Conservation (phyloP, 1,140 invertebrate species). For the Globodera rostochiensis region DNA sequence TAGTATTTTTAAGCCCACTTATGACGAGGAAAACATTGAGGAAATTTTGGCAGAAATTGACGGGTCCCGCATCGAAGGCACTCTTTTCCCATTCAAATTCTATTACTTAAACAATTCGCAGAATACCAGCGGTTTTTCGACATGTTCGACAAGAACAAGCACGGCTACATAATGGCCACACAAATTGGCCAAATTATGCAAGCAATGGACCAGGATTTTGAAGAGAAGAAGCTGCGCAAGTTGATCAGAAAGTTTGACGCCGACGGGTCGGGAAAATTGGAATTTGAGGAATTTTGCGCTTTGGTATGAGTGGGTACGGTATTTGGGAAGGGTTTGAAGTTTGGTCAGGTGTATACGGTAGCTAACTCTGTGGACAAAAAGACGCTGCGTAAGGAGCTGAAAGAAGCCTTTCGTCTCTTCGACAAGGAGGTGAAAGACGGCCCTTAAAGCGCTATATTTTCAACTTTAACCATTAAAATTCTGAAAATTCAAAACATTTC, state of each 20-base stretch:
- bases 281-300: conserved; percentile 65
- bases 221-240: conserved; percentile 60
- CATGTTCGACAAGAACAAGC: conserved; percentile 65
- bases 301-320: conserved; percentile 42
- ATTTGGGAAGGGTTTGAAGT: not conserved
- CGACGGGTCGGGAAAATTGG: conserved; percentile 65
- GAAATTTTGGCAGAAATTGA: conserved; percentile 66
- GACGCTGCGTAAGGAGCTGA: conserved; percentile 62
- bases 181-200: conserved; percentile 65
- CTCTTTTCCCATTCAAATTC: not conserved
- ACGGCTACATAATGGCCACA: conserved; percentile 66
- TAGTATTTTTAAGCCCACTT: not conserved
- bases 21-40: conserved; percentile 63
- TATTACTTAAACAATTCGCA: not conserved
- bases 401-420: conserved; percentile 65
- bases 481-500: too few species aligned
- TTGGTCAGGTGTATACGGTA: conserved; percentile 55
- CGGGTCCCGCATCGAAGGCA: conserved; percentile 62
- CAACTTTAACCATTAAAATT: not conserved
- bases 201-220: conserved; percentile 65
- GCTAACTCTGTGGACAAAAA: conserved; percentile 66
- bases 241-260: conserved; percentile 63
- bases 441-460: not conserved
- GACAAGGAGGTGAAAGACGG: conserved; percentile 57
- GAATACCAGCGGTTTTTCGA: conserved; percentile 66